Evolutionary conservation across 2,113 vertebrate species (phyloP).

Genomic region (Brachypodius melanocephalos): DNA sequence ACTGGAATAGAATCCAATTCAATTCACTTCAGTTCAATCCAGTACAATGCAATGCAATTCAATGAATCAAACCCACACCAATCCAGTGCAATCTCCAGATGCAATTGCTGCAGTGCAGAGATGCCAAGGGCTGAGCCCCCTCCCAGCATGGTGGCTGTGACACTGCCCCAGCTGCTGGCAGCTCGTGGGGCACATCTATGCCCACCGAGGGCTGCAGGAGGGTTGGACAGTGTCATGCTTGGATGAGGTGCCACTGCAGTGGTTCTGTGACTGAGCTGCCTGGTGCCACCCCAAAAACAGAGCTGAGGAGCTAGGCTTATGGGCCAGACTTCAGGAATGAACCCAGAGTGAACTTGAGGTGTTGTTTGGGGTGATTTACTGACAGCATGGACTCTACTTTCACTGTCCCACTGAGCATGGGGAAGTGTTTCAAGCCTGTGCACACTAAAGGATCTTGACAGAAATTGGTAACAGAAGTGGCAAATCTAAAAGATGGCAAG

Average conservation of each 20-base stretch:
- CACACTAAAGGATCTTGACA: not conserved
- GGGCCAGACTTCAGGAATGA: not conserved
- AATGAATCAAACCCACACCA: no score
- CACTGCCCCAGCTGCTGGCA: not conserved
- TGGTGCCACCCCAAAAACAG: not conserved
- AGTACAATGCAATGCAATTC: no score
- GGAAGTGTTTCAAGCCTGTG: not conserved
- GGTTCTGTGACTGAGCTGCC: not conserved
- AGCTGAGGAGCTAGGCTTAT: not conserved
- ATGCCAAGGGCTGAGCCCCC: not conserved
- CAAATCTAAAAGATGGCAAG: not conserved
- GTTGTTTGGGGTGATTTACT: not conserved
- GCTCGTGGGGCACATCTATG: fast-evolving
- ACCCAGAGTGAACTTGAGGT: not conserved
- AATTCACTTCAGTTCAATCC: no score
- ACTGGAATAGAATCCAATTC: no score
- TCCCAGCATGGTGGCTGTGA: not conserved
- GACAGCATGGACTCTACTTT: not conserved
- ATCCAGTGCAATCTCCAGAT: no score
- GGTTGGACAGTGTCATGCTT: fast-evolving
- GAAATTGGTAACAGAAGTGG: not conserved
- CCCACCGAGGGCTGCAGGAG: not conserved
- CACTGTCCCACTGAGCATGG: not conserved
- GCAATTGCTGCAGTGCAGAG: not conserved
- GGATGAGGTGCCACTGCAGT: fast-evolving